These are phyloP conservation scores for Auanema sp. DNA, from an alignment of 2,888 invertebrate genomes.

Conservation along the genomic window DNA sequence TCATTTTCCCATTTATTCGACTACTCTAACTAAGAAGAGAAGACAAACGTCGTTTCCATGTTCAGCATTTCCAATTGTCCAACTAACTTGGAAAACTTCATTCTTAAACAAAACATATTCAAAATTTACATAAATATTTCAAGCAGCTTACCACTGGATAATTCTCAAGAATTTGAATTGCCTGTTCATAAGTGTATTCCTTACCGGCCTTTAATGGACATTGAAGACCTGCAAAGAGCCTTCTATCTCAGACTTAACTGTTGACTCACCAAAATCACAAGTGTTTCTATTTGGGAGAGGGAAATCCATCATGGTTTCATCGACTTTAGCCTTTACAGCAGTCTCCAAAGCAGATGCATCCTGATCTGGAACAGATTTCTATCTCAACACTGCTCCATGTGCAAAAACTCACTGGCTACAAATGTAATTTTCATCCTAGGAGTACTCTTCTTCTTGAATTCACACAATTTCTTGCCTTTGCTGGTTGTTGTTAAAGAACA, in stretches of 20 bases:
- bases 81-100: too few relatives aligned
- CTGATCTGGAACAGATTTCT: conserved; percentile 14
- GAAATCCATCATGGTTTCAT: conserved; percentile 41
- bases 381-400: background rate
- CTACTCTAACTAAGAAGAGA: conserved; percentile 52
- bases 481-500: conserved; percentile 17
- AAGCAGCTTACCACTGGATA: conserved; percentile 11
- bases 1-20: conserved; percentile 16
- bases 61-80: too few relatives aligned
- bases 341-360: conserved; percentile 27
- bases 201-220: conserved; percentile 20
- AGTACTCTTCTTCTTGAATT: conserved; percentile 25
- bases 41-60: conserved; percentile 44
- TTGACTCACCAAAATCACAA: conserved; percentile 27
- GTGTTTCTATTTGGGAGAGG: conserved; percentile 37
- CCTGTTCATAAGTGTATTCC: conserved; percentile 23
- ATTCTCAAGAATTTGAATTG: conserved; percentile 16
- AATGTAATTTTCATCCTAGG: conserved; percentile 18
- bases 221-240: conserved; percentile 5
- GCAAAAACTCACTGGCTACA: conserved; percentile 12
- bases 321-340: conserved; percentile 37
- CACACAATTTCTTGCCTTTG: conserved; percentile 29
- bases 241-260: background rate
- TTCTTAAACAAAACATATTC: too few relatives aligned
- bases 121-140: too few relatives aligned